Evolutionary conservation across 2,888 invertebrate species (phyloP).

Genomic region (Caenorhabditis parvicauda): DNA sequence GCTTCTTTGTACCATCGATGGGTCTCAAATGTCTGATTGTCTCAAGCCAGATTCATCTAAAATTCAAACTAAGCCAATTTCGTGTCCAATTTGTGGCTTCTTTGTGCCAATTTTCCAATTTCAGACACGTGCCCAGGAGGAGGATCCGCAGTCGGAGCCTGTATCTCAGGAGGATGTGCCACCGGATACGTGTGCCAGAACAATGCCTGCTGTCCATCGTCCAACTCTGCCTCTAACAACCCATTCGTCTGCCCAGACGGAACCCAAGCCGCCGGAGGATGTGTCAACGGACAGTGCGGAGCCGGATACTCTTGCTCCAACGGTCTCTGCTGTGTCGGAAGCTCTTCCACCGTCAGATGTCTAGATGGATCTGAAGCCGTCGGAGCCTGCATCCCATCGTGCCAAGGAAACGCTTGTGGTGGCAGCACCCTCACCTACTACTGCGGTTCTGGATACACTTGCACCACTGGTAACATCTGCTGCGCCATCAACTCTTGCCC

Average conservation of each 20-base stretch:
- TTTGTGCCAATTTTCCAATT: slow-evolving; percentile 3
- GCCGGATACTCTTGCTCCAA: slow-evolving; percentile 61
- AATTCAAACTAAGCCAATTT: background rate
- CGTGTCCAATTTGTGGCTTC: background rate
- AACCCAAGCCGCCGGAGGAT: slow-evolving; percentile 61
- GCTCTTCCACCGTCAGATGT: slow-evolving; percentile 50
- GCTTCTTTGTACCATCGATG: too few species aligned
- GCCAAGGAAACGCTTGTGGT: slow-evolving; percentile 48
- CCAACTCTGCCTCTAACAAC: slow-evolving; percentile 37
- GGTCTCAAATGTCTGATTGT: too few species aligned
- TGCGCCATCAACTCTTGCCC: slow-evolving; percentile 57
- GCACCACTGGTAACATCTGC: slow-evolving; percentile 61
- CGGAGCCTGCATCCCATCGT: slow-evolving; percentile 51
- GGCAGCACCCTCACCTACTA: slow-evolving; percentile 41
- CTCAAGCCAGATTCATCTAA: too few species aligned
- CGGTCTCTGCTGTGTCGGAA: slow-evolving; percentile 60
- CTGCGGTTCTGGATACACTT: slow-evolving; percentile 60
- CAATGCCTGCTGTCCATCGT: slow-evolving; percentile 40
- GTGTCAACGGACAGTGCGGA: slow-evolving; percentile 62
- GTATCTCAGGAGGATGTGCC: slow-evolving; percentile 46
- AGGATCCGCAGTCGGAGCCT: slow-evolving; percentile 42
- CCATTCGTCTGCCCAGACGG: slow-evolving; percentile 61
- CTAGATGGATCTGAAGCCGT: slow-evolving; percentile 56
- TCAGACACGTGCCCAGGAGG: slow-evolving; percentile 48
- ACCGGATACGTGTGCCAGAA: slow-evolving; percentile 49